Evolutionary conservation across 1,140 invertebrate species (phyloP).

Genomic region (Laupala kohalensis): DNA sequence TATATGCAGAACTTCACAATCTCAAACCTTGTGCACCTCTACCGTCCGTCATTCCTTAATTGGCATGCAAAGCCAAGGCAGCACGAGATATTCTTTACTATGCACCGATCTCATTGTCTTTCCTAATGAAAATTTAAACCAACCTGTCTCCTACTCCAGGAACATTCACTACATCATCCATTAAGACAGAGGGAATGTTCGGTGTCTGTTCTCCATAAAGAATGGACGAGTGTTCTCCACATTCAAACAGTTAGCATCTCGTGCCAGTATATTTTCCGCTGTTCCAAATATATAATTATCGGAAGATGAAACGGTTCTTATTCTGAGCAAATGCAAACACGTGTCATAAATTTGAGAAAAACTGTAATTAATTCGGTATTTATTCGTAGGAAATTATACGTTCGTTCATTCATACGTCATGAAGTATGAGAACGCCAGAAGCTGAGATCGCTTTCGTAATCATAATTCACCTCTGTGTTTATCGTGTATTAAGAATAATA

Average conservation of each 20-base stretch:
- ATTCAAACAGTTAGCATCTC: background rate
- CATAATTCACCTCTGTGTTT: background rate
- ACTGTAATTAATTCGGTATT: background rate
- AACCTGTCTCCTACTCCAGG: background rate
- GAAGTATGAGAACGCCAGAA: too few relatives aligned
- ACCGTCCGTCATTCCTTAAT: too few relatives aligned
- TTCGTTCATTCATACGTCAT: too few relatives aligned
- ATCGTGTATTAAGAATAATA: background rate
- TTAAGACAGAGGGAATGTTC: background rate
- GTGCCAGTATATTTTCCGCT: background rate
- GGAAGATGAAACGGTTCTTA: background rate
- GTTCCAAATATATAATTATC: background rate
- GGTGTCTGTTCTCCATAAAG: background rate
- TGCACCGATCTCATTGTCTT: background rate
- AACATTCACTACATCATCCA: background rate
- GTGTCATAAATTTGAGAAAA: background rate
- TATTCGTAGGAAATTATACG: too few relatives aligned
- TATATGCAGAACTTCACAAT: too few relatives aligned
- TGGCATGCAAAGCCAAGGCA: background rate
- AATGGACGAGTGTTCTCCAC: background rate
- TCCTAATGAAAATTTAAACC: background rate
- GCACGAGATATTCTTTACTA: background rate
- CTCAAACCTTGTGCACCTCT: too few relatives aligned
- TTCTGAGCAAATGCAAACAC: background rate
- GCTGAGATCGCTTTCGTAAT: too few relatives aligned